Evolutionary conservation across 1,140 invertebrate genomes (phyloP).

Genomic region (Sinonovacula constricta): DNA sequence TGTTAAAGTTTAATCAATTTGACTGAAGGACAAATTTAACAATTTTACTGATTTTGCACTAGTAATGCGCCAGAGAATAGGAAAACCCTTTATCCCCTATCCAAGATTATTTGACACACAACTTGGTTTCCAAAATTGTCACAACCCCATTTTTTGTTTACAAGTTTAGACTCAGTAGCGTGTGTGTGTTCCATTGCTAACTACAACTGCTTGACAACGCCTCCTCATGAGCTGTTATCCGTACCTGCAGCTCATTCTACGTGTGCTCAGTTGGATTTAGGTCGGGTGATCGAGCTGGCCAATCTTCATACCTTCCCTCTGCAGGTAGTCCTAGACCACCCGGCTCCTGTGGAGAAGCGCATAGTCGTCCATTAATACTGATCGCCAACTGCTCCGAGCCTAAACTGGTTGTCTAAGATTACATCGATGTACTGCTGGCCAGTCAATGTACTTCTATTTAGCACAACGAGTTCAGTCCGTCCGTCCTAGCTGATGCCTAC

Average conservation of each 20-base stretch:
- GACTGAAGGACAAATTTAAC: too few species aligned
- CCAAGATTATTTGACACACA: neutral
- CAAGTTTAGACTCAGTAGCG: conserved; percentile 3
- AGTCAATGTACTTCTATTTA: neutral
- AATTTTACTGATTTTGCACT: too few species aligned
- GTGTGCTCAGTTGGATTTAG: too few species aligned
- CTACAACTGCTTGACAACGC: neutral
- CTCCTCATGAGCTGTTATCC: neutral
- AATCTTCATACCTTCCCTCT: conserved; percentile 4
- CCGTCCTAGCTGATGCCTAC: neutral
- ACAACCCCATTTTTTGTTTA: neutral
- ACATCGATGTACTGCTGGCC: neutral
- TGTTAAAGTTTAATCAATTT: too few species aligned
- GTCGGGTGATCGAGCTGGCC: neutral
- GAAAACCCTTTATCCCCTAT: too few species aligned
- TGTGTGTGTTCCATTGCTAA: conserved; percentile 1
- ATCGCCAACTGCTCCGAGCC: conserved; percentile 6
- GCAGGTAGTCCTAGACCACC: neutral
- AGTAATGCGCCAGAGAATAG: too few species aligned
- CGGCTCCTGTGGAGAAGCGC: neutral
- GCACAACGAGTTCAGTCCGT: neutral
- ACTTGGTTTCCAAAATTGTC: too few species aligned
- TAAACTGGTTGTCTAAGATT: neutral
- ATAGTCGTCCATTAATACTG: conserved; percentile 8
- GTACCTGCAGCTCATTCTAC: too few species aligned